These are phyloP conservation scores for Luperina testacea DNA, from an alignment of 2,888 invertebrate genomes.

Conservation along the genomic window DNA sequence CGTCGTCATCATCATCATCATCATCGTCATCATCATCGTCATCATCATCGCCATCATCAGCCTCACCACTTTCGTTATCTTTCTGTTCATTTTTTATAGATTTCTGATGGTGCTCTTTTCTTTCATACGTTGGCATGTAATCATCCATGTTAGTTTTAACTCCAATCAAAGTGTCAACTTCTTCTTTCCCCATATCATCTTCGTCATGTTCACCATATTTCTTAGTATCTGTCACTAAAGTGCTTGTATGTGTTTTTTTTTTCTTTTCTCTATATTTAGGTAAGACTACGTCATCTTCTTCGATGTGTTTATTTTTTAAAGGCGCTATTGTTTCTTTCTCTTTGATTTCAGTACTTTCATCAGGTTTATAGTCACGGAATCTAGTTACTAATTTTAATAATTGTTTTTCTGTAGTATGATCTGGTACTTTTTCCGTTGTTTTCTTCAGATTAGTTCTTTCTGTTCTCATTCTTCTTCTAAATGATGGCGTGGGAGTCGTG, in stretches of 20 bases:
- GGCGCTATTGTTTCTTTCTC: slow-evolving; percentile 46
- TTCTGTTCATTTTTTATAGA: slow-evolving; percentile 60
- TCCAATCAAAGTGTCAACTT: slow-evolving; percentile 84
- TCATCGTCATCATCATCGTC: slow-evolving; percentile 64
- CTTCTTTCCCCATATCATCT: slow-evolving; percentile 79
- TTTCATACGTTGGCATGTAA: slow-evolving; percentile 83
- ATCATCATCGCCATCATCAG: slow-evolving; percentile 57
- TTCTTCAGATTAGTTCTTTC: slow-evolving; percentile 42
- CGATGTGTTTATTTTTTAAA: slow-evolving; percentile 24
- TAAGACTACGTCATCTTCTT: slow-evolving; percentile 49
- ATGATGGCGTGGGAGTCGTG: slow-evolving; percentile 73
- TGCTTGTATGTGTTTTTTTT: slow-evolving; percentile 83
- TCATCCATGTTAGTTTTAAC: slow-evolving; percentile 82
- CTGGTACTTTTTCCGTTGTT: slow-evolving; percentile 69
- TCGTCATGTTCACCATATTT: slow-evolving; percentile 82
- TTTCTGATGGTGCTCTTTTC: slow-evolving; percentile 67
- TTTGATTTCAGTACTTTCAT: slow-evolving; percentile 54
- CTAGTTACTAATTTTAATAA: slow-evolving; percentile 80
- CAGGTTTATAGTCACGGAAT: slow-evolving; percentile 75
- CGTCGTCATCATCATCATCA: slow-evolving; percentile 58
- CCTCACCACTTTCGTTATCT: slow-evolving; percentile 57
- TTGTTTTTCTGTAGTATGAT: slow-evolving; percentile 66
- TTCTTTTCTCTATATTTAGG: slow-evolving; percentile 85
- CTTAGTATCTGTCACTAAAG: slow-evolving; percentile 85
- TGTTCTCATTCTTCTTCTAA: slow-evolving; percentile 69